Conservation (phyloP, 2,797 vertebrate genomes). For the Smutsia gigantea region DNA sequence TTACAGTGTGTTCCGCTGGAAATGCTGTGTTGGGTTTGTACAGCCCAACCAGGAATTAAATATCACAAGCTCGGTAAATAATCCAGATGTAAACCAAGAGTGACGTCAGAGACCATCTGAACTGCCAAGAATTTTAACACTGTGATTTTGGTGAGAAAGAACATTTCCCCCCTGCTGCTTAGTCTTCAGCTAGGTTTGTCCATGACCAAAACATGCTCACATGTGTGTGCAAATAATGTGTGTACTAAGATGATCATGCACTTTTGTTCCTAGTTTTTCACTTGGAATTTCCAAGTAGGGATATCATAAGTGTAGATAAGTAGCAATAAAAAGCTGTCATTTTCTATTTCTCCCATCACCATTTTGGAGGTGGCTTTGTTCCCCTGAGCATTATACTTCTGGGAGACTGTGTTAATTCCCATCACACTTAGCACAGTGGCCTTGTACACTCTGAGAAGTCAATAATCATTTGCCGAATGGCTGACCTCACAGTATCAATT, state of each 20-base stretch:
- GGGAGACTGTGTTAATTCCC: not conserved
- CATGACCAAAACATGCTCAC: not conserved
- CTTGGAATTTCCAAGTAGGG: not conserved
- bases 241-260: not conserved
- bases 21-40: slow-evolving; percentile 55
- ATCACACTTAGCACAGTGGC: not conserved
- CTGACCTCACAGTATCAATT: not conserved
- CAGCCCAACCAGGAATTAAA: slow-evolving; percentile 76
- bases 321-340: not conserved
- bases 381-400: not conserved
- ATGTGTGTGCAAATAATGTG: not conserved
- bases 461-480: not conserved
- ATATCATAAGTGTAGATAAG: not conserved
- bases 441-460: not conserved
- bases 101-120: not conserved
- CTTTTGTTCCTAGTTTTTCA: not conserved
- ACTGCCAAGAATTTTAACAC: slow-evolving; percentile 72
- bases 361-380: not conserved
- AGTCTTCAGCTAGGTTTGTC: not conserved
- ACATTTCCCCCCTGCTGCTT: slow-evolving; percentile 6
- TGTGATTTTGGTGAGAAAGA: slow-evolving; percentile 70
- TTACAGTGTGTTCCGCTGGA: slow-evolving; percentile 65
- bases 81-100: slow-evolving; percentile 79
- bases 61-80: slow-evolving; percentile 63
- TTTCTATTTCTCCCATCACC: not conserved